These are phyloP conservation scores for Oryzaephilus surinamensis DNA, from an alignment of 1,140 invertebrate genomes.

Conservation along the genomic window DNA sequence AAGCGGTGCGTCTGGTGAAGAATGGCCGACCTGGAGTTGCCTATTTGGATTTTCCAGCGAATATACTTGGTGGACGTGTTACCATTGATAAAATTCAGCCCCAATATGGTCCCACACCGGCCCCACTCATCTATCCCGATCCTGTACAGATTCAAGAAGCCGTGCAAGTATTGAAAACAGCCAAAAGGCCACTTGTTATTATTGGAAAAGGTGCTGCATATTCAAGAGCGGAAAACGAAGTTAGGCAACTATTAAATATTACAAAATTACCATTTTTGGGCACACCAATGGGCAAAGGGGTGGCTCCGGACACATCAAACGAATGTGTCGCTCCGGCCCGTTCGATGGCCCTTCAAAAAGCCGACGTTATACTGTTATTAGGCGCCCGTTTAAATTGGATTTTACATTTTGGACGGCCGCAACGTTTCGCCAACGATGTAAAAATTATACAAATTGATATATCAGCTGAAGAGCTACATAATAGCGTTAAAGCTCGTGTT, in stretches of 20 bases:
- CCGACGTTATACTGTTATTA: slow-evolving; percentile 80
- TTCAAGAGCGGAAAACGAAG: slow-evolving; percentile 57
- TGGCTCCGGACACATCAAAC: slow-evolving; percentile 69
- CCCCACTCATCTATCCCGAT: slow-evolving; percentile 61
- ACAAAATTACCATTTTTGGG: slow-evolving; percentile 80
- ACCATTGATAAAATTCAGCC: slow-evolving; percentile 35
- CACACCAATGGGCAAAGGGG: slow-evolving; percentile 96
- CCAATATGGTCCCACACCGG: slow-evolving; percentile 40
- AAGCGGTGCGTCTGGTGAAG: slow-evolving; percentile 71
- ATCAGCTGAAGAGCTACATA: slow-evolving; percentile 82
- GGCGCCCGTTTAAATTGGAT: slow-evolving; percentile 96
- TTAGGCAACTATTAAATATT: slow-evolving; percentile 56
- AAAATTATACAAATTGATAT: slow-evolving; percentile 92
- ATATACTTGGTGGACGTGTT: slow-evolving; percentile 52
- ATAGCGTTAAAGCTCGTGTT: slow-evolving; percentile 53
- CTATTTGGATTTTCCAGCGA: slow-evolving; percentile 87
- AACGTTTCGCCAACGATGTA: slow-evolving; percentile 69
- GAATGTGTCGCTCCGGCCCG: slow-evolving; percentile 76
- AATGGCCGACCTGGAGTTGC: slow-evolving; percentile 81
- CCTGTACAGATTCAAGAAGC: slow-evolving; percentile 55
- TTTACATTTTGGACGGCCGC: slow-evolving; percentile 87
- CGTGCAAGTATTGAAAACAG: slow-evolving; percentile 52
- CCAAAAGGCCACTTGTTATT: slow-evolving; percentile 77
- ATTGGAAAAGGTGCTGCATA: slow-evolving; percentile 93
- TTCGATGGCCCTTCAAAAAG: slow-evolving; percentile 72